Percentiles rank a stretch among this genome's conserved stretches.
Conservation (phyloP, 1,140 invertebrate species). For the Myzus persicae region DNA sequence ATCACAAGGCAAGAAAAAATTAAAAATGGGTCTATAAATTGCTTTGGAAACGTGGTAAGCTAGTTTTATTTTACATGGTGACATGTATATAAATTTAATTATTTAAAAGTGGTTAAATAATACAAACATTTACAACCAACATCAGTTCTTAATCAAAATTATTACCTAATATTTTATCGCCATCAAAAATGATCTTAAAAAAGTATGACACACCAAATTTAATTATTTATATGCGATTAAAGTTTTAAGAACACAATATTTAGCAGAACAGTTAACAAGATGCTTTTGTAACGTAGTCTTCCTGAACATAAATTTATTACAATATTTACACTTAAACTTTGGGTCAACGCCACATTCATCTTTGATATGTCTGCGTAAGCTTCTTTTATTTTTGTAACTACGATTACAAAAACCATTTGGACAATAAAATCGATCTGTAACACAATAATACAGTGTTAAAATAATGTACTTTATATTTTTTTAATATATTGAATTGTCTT, state of each 20-base stretch:
- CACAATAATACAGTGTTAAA: conserved; percentile 9
- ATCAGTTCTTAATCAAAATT: not conserved
- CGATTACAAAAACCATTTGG: conserved; percentile 42
- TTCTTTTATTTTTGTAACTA: conserved; percentile 54
- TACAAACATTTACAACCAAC: not conserved
- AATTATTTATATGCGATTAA: not conserved
- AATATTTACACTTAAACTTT: conserved; percentile 59
- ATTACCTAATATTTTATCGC: conserved; percentile 19
- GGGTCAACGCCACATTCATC: conserved; percentile 61
- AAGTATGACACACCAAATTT: not conserved
- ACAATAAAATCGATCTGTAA: conserved; percentile 48
- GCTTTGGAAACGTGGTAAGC: not conserved
- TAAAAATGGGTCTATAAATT: not conserved
- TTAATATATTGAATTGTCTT: not conserved
- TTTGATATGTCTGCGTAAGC: conserved; percentile 61
- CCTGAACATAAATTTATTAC: conserved; percentile 37
- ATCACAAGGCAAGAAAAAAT: not conserved
- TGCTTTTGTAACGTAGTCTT: conserved; percentile 46
- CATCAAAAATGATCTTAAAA: not conserved
- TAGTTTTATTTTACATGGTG: not conserved
- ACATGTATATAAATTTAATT: not conserved
- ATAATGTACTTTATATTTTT: not conserved
- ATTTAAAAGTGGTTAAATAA: not conserved
- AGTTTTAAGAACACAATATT: not conserved
- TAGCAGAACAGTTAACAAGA: not conserved